Percentiles rank a stretch among this genome's conserved stretches.
Evolutionary conservation across 2,113 vertebrate genomes (phyloP).

Genomic region (Datnioides undecimradiatus): DNA sequence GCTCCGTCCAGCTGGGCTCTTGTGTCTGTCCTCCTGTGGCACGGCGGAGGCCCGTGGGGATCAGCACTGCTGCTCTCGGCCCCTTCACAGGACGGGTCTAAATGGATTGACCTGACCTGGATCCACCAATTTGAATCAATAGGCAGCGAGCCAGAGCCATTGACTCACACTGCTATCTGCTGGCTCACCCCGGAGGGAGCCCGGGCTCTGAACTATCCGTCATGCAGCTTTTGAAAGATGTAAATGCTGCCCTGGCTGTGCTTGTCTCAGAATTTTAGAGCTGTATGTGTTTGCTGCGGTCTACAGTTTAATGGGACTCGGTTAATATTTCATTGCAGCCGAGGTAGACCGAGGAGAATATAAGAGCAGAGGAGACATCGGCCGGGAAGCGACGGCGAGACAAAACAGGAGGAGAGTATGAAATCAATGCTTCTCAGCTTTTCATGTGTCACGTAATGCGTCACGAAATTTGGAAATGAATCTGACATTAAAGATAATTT

Average conservation of each 20-base stretch:
- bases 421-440: constrained; percentile 6
- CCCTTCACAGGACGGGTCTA: constrained; percentile 32
- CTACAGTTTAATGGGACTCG: constrained; percentile 39
- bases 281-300: constrained; percentile 31
- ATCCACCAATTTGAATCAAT: constrained; percentile 65
- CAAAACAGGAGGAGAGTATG: not conserved
- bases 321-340: constrained; percentile 59
- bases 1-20: constrained; percentile 43
- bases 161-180: constrained; percentile 49
- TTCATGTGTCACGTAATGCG: constrained; percentile 20
- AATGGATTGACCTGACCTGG: constrained; percentile 68
- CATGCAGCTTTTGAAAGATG: constrained; percentile 22
- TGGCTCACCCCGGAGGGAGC: constrained; percentile 17
- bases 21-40: constrained; percentile 17
- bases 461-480: constrained; percentile 19
- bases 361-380: constrained; percentile 7
- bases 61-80: constrained; percentile 30
- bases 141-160: constrained; percentile 33
- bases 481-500: constrained; percentile 19
- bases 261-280: constrained; percentile 30
- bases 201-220: constrained; percentile 2
- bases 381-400: not conserved
- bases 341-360: constrained; percentile 16
- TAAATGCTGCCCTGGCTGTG: constrained; percentile 24
- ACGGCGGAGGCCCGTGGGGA: constrained; percentile 10